Conservation (phyloP, 2,888 invertebrate species). For the Neoscelio sp. region DNA sequence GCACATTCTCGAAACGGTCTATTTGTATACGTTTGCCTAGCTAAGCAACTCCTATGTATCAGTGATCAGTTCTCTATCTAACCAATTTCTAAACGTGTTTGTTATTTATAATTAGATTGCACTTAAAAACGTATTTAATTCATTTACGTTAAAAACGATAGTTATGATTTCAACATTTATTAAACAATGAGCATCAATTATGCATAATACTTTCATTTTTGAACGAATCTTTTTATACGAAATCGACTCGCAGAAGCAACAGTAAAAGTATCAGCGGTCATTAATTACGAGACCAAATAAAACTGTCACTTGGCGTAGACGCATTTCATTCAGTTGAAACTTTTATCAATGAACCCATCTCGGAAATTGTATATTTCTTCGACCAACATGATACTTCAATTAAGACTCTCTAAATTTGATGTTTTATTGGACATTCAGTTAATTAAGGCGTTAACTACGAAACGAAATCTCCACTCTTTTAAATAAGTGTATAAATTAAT, state of each 20-base stretch:
- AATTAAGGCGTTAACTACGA: constrained; percentile 19
- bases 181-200: too few species aligned
- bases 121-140: too few species aligned
- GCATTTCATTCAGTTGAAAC: constrained; percentile 2
- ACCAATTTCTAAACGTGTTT: not conserved
- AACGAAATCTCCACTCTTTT: too few species aligned
- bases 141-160: too few species aligned
- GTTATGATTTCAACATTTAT: too few species aligned
- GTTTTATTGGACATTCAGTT: constrained; percentile 19
- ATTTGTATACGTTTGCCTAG: constrained; percentile 58
- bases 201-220: not conserved
- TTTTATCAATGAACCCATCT: constrained; percentile 5
- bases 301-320: not conserved
- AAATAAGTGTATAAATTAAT: too few species aligned
- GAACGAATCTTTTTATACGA: not conserved
- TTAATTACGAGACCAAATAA: constrained; percentile 8
- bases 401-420: constrained; percentile 4
- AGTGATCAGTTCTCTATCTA: constrained; percentile 18
- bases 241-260: too few species aligned
- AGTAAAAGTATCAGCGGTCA: not conserved
- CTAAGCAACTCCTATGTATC: constrained; percentile 27
- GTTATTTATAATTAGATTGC: too few species aligned
- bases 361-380: constrained; percentile 14
- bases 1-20: constrained; percentile 12
- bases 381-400: constrained; percentile 32